phyloP scores from a whole-genome alignment of 2,888 invertebrate genomes.

The Acronicta psi region DNA sequence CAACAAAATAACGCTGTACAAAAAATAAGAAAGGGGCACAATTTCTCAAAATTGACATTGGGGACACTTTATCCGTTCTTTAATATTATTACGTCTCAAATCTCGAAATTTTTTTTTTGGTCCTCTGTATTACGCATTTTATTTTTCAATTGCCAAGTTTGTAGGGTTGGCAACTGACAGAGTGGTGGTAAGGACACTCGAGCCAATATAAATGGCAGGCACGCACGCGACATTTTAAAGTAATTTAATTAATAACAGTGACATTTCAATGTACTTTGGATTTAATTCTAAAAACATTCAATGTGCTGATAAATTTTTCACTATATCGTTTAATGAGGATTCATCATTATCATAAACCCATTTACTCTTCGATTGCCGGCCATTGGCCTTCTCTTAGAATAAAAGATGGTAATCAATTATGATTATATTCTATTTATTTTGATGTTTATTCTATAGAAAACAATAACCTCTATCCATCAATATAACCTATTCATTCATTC shows the following conservation, averaged over 20 bases:
- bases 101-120: constrained; percentile 22
- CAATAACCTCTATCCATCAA: too few relatives aligned
- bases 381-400: too few relatives aligned
- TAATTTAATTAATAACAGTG: constrained; percentile 21
- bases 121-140: constrained; percentile 26
- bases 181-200: constrained; percentile 37
- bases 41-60: neutral
- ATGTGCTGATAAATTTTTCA: neutral
- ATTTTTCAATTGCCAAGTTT: constrained; percentile 48
- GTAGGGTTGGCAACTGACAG: constrained; percentile 39
- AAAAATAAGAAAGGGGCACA: neutral
- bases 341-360: too few relatives aligned
- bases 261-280: too few relatives aligned
- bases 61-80: too few relatives aligned
- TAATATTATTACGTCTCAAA: neutral
- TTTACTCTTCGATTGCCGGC: too few relatives aligned
- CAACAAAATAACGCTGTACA: neutral
- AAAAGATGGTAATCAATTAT: too few relatives aligned
- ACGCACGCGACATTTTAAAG: constrained; percentile 20
- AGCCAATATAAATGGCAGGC: constrained; percentile 32
- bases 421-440: too few relatives aligned
- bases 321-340: too few relatives aligned
- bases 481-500: too few relatives aligned
- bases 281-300: too few relatives aligned
- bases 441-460: too few relatives aligned